Percentiles rank a stretch among this genome's conserved stretches.
phyloP scores from a whole-genome alignment of 2,888 invertebrate genomes.

The Vandiemenella viatica region DNA sequence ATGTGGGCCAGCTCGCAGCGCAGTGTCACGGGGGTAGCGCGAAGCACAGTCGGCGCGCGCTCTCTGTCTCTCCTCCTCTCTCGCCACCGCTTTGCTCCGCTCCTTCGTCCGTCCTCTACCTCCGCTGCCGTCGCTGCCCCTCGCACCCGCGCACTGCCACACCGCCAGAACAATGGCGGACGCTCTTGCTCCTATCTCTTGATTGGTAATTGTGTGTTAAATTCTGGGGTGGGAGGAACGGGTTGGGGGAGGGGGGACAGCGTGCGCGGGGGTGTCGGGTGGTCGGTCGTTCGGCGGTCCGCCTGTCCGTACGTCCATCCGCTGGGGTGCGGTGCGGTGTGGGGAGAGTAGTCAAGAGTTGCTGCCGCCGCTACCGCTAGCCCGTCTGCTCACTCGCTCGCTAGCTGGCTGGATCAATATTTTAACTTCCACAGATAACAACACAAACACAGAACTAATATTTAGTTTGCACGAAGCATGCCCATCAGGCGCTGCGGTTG shows the following conservation, averaged over 20 bases:
- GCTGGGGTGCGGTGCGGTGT: not conserved
- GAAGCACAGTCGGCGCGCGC: not conserved
- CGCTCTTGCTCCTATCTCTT: conserved; percentile 8
- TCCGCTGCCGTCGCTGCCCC: too few species aligned
- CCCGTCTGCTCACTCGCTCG: conserved; percentile 9
- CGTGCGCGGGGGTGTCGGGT: not conserved
- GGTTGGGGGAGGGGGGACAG: conserved; percentile 4
- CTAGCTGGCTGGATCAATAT: conserved; percentile 17
- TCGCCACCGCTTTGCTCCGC: too few species aligned
- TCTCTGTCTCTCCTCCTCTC: conserved; percentile 2
- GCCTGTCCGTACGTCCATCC: not conserved
- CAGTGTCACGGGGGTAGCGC: not conserved
- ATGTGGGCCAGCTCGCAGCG: not conserved
- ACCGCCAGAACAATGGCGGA: not conserved
- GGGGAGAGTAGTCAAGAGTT: conserved; percentile 12
- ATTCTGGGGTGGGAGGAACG: conserved; percentile 8
- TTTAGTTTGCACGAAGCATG: conserved; percentile 17
- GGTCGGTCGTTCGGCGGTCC: not conserved
- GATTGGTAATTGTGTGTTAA: conserved; percentile 17
- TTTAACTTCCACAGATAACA: conserved; percentile 17
- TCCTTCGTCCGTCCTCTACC: too few species aligned
- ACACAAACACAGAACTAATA: conserved; percentile 18
- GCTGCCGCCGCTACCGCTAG: conserved; percentile 7
- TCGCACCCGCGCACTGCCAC: too few species aligned
- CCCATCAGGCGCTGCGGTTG: conserved; percentile 3